Base-by-base conservation (phyloP, 1,140 invertebrate genomes). In the Hycleus cichorii region DNA sequence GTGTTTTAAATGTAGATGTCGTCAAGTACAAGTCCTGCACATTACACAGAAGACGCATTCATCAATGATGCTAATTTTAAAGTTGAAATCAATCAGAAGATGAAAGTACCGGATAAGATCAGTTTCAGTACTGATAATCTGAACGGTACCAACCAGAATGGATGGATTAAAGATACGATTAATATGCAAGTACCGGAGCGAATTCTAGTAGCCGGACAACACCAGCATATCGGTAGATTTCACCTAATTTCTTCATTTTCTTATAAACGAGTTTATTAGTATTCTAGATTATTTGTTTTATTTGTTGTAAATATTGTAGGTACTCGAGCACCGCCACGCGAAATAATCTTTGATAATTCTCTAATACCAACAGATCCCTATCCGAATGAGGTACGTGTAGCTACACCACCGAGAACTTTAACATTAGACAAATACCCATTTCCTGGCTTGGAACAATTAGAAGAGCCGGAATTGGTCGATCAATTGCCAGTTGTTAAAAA, bases 131-230 rank as follows among this genome's bases (percentile, higher is more conserved):
- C 86, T 46, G 83, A 88, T 38, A 42, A 7, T 32, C 58, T 78
- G 54, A 70, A 69, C 65, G 79, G 57, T 66, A 74, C 77, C 38
- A 85, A 84, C 74, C 80, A 81, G 27, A 75, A 78, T 54, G 76
- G 74, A 32, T 89, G 86, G 86, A 82, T 81, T 66, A 76, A 77
- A 69, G 86, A 90, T 62, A 88, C 88, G 76, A 83, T 88, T 72
- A 83, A 89, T 60, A 95, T 94, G 91, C 85, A 85, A 69, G 91
- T 95, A 27, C 91, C 91, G n/a, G 91, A 93, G 64, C 80, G 90
- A 68, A 94, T 95, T 73, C 77, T 94, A 60, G 89, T 93, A 49
- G 79, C 85, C 64, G 91, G 89, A 11, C 85, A 91, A 72, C 89
- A 93, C 67, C 87, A 91, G 70, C 87, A 91, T 75, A 68, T 89